Conservation (phyloP, 1,140 invertebrate genomes). For the Neodiprion fabricii region DNA sequence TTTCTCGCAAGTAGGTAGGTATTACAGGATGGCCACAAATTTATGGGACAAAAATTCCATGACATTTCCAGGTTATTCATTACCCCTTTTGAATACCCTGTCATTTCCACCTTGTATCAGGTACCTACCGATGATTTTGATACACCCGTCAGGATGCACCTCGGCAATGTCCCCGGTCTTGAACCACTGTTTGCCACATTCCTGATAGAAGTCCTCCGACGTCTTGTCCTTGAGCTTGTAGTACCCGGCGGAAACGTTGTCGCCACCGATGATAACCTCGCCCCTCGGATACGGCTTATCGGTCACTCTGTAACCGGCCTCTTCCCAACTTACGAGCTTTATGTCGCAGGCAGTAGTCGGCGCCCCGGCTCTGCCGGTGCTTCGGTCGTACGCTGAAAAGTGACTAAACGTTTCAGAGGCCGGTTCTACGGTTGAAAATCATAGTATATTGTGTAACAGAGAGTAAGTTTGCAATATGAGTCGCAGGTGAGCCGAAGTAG, state of each 20-base stretch:
- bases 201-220: slow-evolving; percentile 88
- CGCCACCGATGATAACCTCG: slow-evolving; percentile 93
- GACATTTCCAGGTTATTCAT: no score
- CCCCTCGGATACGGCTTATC: slow-evolving; percentile 89
- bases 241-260: slow-evolving; percentile 91
- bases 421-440: slow-evolving; percentile 8
- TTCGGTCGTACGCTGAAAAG: slow-evolving; percentile 68
- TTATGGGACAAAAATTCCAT: no score
- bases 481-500: no score
- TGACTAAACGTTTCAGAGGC: slow-evolving; percentile 14
- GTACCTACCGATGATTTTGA: slow-evolving; percentile 95
- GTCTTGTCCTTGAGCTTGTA: slow-evolving; percentile 92
- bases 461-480: no score
- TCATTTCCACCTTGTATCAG: slow-evolving; percentile 28
- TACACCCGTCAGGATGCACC: slow-evolving; percentile 88
- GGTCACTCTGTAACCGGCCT: slow-evolving; percentile 89
- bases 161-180: slow-evolving; percentile 96
- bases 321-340: slow-evolving; percentile 91
- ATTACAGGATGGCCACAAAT: no score
- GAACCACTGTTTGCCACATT: slow-evolving; percentile 88
- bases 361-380: slow-evolving; percentile 86
- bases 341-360: slow-evolving; percentile 89
- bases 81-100: no score
- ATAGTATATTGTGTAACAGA: background rate
- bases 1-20: no score